phyloP scores from a whole-genome alignment of 2,888 invertebrate genomes.

The Stictocephala bisonia region DNA sequence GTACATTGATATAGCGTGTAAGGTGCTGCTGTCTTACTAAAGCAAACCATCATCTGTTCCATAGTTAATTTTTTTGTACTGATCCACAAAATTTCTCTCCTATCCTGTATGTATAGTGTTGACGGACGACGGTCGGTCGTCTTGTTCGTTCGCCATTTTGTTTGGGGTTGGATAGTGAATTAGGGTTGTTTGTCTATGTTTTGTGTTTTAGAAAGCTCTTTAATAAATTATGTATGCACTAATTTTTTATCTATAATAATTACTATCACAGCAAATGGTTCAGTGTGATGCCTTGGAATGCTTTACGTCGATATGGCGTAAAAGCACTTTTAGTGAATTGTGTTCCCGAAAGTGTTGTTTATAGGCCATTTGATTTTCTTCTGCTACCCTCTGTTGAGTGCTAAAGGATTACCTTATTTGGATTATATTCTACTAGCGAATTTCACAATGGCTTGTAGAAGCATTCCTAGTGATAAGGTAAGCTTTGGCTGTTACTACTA shows the following conservation, averaged over 20 bases:
- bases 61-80: no score
- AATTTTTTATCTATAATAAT: not conserved
- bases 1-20: no score
- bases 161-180: conserved; percentile 15
- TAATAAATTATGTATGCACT: not conserved
- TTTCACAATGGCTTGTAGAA: conserved; percentile 38
- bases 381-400: conserved; percentile 43
- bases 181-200: conserved; percentile 3
- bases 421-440: conserved; percentile 17
- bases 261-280: conserved; percentile 30
- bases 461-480: conserved; percentile 57
- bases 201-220: not conserved
- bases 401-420: conserved; percentile 45
- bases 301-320: conserved; percentile 45
- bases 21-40: no score
- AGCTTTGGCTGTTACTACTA: no score
- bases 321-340: conserved; percentile 43
- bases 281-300: conserved; percentile 39
- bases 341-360: conserved; percentile 44
- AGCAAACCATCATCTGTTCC: no score
- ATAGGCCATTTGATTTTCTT: conserved; percentile 39
- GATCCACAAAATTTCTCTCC: no score
- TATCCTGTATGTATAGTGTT: no score
- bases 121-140: no score
- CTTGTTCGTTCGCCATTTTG: conserved; percentile 40